Base-by-base conservation (phyloP, 1,140 invertebrate species). In the Cherax destructor region DNA sequence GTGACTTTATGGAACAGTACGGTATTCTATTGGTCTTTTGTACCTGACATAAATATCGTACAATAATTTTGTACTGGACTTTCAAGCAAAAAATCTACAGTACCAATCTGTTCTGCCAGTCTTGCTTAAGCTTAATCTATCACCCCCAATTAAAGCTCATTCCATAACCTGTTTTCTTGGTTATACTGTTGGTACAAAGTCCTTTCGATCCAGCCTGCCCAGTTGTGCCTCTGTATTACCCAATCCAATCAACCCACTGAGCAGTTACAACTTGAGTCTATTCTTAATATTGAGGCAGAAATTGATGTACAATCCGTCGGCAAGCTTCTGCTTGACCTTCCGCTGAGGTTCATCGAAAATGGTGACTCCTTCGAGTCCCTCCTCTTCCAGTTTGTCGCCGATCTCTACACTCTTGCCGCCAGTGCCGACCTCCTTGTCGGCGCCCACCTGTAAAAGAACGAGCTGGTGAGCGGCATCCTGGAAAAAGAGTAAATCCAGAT, bases 371-470 rank as follows among this genome's bases (percentile, higher is more conserved):
- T 89, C 79, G 50, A 89, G 50, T 41, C 87, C 87, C 18, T 89
- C 80, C 0, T 83, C 87, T 18, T 89, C 87, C 1, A 89, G 24
- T 72, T 89, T 89, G 72, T 89, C 87, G 5, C 80, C 87, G 10
- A 89, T 89, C 2, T 89, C 79, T 56, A 81, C 87, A 72, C 87
- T 41, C 69, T 83, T 76, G 16, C 65, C 80, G 18, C 87, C 79
- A 49, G 79, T 52, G 30, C 59, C 78, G 13, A 89, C 65, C 47
- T 89, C 87, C 80, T 83, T 81, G 49, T 89, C 87, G n/a, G 87
- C 87, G 56, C 87, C 87, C 41, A 89, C 69, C 87, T 89, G 87
- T 50, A 89, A 89, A 76, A 89, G 50, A 87, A 77, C 47, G 78
- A 47, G 41, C 52, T 30, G 49, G 52, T 87, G 72, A 87, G 74